Conservation (phyloP, 2,113 vertebrate genomes). For the Ranitomeya imitator region DNA sequence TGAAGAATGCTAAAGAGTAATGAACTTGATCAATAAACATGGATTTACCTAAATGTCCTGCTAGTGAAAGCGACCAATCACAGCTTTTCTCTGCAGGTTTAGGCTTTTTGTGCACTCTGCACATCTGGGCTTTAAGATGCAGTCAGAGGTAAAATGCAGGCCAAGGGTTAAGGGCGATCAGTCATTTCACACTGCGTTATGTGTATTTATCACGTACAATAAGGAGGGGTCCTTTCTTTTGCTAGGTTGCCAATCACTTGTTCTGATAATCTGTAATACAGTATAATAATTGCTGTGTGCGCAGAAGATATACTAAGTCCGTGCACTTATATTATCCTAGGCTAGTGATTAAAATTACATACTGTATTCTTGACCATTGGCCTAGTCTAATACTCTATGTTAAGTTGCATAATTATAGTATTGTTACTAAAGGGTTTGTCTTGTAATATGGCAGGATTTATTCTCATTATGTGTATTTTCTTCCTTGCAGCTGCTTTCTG, state of each 20-base stretch:
- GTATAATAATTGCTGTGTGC: neutral
- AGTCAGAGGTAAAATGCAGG: neutral
- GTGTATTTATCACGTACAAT: slow-evolving; percentile 2
- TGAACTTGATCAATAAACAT: neutral
- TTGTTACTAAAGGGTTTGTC: slow-evolving; percentile 1
- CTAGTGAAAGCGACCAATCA: neutral
- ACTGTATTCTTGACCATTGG: slow-evolving; percentile 27
- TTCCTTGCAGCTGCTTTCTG: neutral
- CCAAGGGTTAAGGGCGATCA: slow-evolving; percentile 2
- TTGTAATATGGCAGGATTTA: neutral
- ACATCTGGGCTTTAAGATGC: neutral
- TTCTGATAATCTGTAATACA: neutral
- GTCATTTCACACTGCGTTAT: slow-evolving; percentile 38
- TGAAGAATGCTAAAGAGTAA: neutral
- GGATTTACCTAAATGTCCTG: neutral
- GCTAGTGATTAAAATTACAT: neutral
- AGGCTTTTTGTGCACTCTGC: too few relatives aligned
- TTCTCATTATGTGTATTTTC: neutral
- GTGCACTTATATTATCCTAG: neutral
- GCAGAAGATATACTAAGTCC: neutral
- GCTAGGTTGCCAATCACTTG: slow-evolving; percentile 14
- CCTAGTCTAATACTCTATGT: slow-evolving; percentile 1
- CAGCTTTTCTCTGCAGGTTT: neutral
- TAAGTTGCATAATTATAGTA: slow-evolving; percentile 37
- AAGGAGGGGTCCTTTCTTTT: slow-evolving; percentile 16